Evolutionary conservation across 2,888 invertebrate genomes (phyloP).

Genomic region (Drosophila sordidula): DNA sequence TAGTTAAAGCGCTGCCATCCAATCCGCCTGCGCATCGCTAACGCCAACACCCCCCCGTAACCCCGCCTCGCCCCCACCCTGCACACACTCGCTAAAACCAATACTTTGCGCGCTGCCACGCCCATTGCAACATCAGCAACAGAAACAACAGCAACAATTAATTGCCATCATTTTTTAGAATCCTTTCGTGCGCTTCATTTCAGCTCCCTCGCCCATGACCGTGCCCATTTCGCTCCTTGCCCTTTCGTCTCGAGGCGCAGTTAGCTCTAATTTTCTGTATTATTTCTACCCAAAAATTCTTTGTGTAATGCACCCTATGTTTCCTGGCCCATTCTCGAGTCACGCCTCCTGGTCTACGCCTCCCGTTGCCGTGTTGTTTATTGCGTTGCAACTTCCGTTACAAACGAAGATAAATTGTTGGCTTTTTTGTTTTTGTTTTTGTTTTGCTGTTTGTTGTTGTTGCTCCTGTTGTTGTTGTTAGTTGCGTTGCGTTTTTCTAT

Average conservation of each 20-base stretch:
- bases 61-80: neutral
- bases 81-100: neutral
- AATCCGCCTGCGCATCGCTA: neutral
- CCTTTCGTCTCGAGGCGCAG: constrained; percentile 38
- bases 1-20: constrained; percentile 24
- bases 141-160: constrained; percentile 60
- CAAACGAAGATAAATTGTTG: constrained; percentile 79
- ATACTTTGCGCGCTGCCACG: constrained; percentile 24
- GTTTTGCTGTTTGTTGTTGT: constrained; percentile 13
- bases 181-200: constrained; percentile 71
- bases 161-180: constrained; percentile 70
- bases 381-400: constrained; percentile 77
- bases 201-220: constrained; percentile 30
- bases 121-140: constrained; percentile 35
- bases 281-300: constrained; percentile 55
- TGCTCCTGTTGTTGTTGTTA: constrained; percentile 23
- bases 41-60: no score
- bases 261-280: constrained; percentile 50
- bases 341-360: constrained; percentile 41
- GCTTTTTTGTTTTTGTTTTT: constrained; percentile 29
- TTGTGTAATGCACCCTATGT: constrained; percentile 61
- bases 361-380: constrained; percentile 66
- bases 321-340: constrained; percentile 32
- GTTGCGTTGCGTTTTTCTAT: constrained; percentile 43
- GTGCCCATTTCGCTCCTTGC: neutral